phyloP scores from a whole-genome alignment of 2,113 vertebrate genomes.

The Galbula dea region DNA sequence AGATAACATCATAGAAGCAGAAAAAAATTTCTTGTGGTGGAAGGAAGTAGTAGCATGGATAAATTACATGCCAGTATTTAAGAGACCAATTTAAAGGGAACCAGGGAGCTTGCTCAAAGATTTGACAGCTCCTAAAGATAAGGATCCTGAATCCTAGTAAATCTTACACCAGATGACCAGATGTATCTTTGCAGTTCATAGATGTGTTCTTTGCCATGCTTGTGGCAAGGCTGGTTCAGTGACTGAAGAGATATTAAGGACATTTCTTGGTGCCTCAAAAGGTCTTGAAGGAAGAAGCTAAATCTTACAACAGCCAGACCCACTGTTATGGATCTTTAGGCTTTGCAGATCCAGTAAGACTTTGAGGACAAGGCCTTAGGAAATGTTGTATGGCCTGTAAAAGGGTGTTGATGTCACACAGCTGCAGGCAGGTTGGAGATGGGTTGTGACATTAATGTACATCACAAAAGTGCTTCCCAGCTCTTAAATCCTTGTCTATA shows the following conservation, averaged over 20 bases:
- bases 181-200: background rate
- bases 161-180: background rate
- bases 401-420: background rate
- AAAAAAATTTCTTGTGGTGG: background rate
- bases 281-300: background rate
- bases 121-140: background rate
- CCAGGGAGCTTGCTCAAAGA: background rate
- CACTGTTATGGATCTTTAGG: background rate
- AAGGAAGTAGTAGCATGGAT: background rate
- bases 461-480: background rate
- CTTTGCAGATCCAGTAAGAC: background rate
- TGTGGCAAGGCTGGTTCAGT: rapidly evolving
- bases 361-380: background rate
- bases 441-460: background rate
- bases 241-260: background rate
- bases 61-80: background rate
- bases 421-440: background rate
- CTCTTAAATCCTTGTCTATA: background rate
- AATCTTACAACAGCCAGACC: background rate
- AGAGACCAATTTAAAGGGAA: background rate
- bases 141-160: background rate
- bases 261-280: background rate
- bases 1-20: background rate
- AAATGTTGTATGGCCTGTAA: background rate
- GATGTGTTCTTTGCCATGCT: background rate